Percentiles rank a stretch among this genome's conserved stretches.
phyloP scores from a whole-genome alignment of 2,888 invertebrate genomes.

The Drosophila kuntzei region DNA sequence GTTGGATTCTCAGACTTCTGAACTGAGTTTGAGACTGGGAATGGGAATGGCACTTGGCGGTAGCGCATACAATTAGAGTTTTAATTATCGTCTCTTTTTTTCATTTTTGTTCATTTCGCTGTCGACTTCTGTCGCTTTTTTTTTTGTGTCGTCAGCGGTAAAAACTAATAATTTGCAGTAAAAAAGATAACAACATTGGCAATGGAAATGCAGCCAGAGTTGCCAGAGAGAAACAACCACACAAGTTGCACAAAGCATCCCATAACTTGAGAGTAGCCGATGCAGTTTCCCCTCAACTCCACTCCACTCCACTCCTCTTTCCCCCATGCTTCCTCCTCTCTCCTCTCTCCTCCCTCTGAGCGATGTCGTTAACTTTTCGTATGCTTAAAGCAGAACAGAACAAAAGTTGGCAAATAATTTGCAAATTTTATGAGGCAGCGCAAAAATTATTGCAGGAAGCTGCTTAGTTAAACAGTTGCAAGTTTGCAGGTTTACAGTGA shows the following conservation, averaged over 20 bases:
- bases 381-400: slow-evolving; percentile 62
- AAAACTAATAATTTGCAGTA: slow-evolving; percentile 80
- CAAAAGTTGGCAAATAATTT: slow-evolving; percentile 77
- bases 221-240: slow-evolving; percentile 54
- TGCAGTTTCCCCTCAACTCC: not conserved
- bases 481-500: slow-evolving; percentile 6
- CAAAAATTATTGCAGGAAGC: slow-evolving; percentile 62
- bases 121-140: slow-evolving; percentile 13
- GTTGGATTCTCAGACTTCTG: slow-evolving; percentile 4
- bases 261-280: slow-evolving; percentile 54
- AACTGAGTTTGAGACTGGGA: slow-evolving; percentile 10
- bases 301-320: too few species aligned
- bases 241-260: slow-evolving; percentile 62
- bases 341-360: not conserved
- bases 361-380: slow-evolving; percentile 45
- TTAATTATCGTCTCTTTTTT: slow-evolving; percentile 69
- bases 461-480: slow-evolving; percentile 65
- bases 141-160: slow-evolving; percentile 68
- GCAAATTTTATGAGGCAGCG: slow-evolving; percentile 72
- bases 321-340: not conserved
- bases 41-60: slow-evolving; percentile 44
- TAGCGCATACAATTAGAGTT: slow-evolving; percentile 77
- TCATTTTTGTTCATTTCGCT: slow-evolving; percentile 34
- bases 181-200: slow-evolving; percentile 79
- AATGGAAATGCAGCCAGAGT: slow-evolving; percentile 44